Evolutionary conservation across 2,797 vertebrate species (phyloP), one percentile per base, ranked within the genome.

Genomic region (Prunella strophiata): DNA sequence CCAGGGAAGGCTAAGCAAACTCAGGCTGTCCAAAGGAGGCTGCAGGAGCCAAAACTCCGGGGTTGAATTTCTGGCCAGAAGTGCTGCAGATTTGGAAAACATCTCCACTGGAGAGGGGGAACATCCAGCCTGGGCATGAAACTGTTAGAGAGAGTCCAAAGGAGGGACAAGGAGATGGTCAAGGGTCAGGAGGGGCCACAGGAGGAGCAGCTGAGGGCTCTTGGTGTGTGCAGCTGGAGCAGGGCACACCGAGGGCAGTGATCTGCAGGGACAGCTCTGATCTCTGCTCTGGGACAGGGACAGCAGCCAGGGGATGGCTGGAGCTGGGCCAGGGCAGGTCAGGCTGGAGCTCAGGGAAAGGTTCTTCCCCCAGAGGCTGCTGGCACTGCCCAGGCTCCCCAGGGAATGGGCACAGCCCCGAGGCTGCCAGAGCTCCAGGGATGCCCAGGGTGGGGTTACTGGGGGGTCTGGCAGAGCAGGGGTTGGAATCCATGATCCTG

Each of bases 51-150:
- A 94, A 81, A 91, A 58, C 50, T 88, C 57, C 32, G 5, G 73
- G 34, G 50, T 17, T 67, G 42, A 5, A 1, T 71, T 94, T 54
- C 70, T 78, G 91, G 88, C 83, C 83, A 90, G 42, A 57, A 84
- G 50, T 43, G 83, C 92, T 92, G 80, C 92, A 88, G 77, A 71
- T 94, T 90, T 91, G 92, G 90, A 93, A 88, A 93, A 78, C 26
- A 12, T 58, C 61, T 66, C 68, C 5, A 2, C 1, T 30, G 66
- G 55, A 57, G 27, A 0, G 55, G 54, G 62, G 73, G 42, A 90
- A 61, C 50, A 54, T 72, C 40, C 80, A 94, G 42, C 10, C 27
- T 9, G 66, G 29, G 29, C 43, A 72, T 58, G 75, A 29, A 70
- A 83, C 50, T 23, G 2, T 17, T 5, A 16, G 29, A 48, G 30